Percentiles rank a stretch among this genome's conserved stretches.
Conservation (phyloP, 2,797 vertebrate genomes). For the Nyctibius grandis region DNA sequence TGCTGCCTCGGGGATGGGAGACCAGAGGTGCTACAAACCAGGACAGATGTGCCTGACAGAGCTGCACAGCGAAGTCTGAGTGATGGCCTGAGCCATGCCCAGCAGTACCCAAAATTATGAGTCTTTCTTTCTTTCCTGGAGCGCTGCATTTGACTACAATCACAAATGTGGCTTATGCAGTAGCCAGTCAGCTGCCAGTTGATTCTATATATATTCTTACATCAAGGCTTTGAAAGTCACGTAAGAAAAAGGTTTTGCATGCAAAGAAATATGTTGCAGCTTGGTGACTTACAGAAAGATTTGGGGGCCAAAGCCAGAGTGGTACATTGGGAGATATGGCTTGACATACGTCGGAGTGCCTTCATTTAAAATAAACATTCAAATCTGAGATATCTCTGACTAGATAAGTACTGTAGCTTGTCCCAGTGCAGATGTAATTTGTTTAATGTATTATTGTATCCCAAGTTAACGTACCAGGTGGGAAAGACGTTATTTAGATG, state of each 20-base stretch:
- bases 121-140: constrained; percentile 17
- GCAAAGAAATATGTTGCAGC: background rate
- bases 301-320: background rate
- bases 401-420: background rate
- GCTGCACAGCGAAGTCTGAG: background rate
- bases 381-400: background rate
- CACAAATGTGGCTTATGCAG: background rate
- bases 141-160: background rate
- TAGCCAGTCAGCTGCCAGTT: constrained; percentile 44
- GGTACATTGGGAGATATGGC: background rate
- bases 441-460: background rate
- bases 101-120: constrained; percentile 13
- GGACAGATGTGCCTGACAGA: constrained; percentile 49
- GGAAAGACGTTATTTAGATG: background rate
- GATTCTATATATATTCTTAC: constrained; percentile 6
- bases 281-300: constrained; percentile 23
- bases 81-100: constrained; percentile 18
- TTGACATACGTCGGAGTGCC: fast-evolving
- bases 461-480: background rate
- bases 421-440: background rate
- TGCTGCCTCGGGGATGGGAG: background rate
- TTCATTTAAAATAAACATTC: background rate
- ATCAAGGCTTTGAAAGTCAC: constrained; percentile 22
- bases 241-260: constrained; percentile 2
- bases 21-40: constrained; percentile 29